These are phyloP conservation scores for Ranitomeya variabilis DNA, from an alignment of 2,113 vertebrate genomes.

Conservation along the genomic window DNA sequence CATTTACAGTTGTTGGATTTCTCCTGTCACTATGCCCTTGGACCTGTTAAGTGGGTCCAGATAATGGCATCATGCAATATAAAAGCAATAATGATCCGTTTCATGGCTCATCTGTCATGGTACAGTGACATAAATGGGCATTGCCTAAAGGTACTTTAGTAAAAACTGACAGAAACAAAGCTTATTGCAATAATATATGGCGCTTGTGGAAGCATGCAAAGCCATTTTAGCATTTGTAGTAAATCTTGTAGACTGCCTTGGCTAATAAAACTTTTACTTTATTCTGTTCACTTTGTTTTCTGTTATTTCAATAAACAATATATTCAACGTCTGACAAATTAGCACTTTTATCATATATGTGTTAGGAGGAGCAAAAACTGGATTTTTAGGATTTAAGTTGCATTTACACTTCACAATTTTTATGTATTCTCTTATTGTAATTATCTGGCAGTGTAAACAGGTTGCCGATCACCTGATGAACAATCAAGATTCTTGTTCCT, in stretches of 20 bases:
- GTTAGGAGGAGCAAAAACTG: background rate
- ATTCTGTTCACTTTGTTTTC: background rate
- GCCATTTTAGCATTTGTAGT: conserved; percentile 42
- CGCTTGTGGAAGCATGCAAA: conserved; percentile 49
- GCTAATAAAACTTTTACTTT: background rate
- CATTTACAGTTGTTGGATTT: conserved; percentile 65
- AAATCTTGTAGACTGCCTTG: conserved; percentile 50
- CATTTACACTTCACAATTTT: too few relatives aligned
- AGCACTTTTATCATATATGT: background rate
- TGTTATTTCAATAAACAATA: conserved; percentile 33
- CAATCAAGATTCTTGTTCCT: too few relatives aligned
- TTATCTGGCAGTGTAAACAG: too few relatives aligned
- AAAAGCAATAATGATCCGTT: conserved; percentile 60
- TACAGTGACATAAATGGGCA: conserved; percentile 59
- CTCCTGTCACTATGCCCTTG: conserved; percentile 65
- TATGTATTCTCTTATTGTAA: background rate
- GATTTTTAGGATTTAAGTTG: background rate
- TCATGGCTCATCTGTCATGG: conserved; percentile 61
- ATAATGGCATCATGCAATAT: conserved; percentile 62
- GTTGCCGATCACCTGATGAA: too few relatives aligned
- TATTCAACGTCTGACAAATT: background rate
- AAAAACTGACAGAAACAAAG: conserved; percentile 58
- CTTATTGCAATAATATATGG: conserved; percentile 48
- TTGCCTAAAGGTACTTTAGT: conserved; percentile 58
- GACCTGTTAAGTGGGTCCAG: conserved; percentile 58